These are phyloP conservation scores for Drosophila pandora DNA, from an alignment of 1,140 invertebrate species.

Conservation along the genomic window DNA sequence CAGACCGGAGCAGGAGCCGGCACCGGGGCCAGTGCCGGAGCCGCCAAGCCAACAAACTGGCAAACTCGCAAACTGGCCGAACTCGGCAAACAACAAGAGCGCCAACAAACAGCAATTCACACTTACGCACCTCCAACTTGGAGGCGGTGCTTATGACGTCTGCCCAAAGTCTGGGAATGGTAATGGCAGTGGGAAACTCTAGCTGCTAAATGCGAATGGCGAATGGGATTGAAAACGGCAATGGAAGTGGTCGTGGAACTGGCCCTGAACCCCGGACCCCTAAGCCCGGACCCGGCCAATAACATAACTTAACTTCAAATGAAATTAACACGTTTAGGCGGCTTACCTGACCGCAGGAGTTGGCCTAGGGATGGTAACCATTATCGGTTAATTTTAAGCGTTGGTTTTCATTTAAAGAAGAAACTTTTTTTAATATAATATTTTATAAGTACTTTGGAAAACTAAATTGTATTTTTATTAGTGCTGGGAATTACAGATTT, in stretches of 20 bases:
- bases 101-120: slow-evolving; percentile 77
- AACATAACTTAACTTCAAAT: slow-evolving; percentile 78
- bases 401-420: not conserved
- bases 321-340: slow-evolving; percentile 77
- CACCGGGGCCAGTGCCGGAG: slow-evolving; percentile 40
- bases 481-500: no score
- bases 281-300: slow-evolving; percentile 50
- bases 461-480: no score
- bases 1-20: slow-evolving; percentile 35
- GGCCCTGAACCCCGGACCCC: not conserved
- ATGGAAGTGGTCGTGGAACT: not conserved
- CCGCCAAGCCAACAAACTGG: slow-evolving; percentile 42
- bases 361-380: not conserved
- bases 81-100: slow-evolving; percentile 52
- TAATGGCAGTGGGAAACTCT: slow-evolving; percentile 12
- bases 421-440: not conserved
- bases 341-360: slow-evolving; percentile 67
- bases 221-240: slow-evolving; percentile 1
- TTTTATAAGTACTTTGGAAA: not conserved
- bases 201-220: not conserved
- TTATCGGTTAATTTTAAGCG: not conserved
- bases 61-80: slow-evolving; percentile 48
- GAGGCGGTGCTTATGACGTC: slow-evolving; percentile 57
- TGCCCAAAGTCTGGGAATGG: slow-evolving; percentile 43
- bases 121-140: slow-evolving; percentile 75